Percentiles rank a stretch among this genome's conserved stretches.
phyloP scores from a whole-genome alignment of 2,113 vertebrate species.

The Aspidoscelis tigris region DNA sequence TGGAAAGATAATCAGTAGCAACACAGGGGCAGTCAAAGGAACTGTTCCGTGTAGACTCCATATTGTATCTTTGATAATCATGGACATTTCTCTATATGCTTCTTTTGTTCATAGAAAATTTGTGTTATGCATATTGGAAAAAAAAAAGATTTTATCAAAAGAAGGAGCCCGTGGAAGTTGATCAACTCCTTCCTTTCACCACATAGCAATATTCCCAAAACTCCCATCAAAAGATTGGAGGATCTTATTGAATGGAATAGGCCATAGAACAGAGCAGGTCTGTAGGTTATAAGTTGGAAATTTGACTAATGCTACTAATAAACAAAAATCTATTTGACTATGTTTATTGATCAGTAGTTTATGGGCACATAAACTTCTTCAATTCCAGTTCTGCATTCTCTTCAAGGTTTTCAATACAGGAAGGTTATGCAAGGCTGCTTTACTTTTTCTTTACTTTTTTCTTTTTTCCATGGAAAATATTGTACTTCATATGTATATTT shows the following conservation, averaged over 20 bases:
- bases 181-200: not conserved
- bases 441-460: too few relatives aligned
- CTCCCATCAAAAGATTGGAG: not conserved
- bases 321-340: not conserved
- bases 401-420: too few relatives aligned
- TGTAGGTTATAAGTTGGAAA: not conserved
- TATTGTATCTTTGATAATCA: not conserved
- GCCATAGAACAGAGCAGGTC: not conserved
- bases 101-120: not conserved
- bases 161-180: not conserved
- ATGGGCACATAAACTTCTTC: too few relatives aligned
- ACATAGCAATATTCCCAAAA: not conserved
- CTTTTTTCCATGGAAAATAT: too few relatives aligned
- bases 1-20: constrained; percentile 4
- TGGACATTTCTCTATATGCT: not conserved
- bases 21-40: not conserved
- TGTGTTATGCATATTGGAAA: too few relatives aligned
- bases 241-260: not conserved
- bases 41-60: not conserved
- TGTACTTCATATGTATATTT: too few relatives aligned
- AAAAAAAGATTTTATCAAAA: not conserved
- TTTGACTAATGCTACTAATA: not conserved
- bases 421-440: too few relatives aligned
- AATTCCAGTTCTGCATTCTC: too few relatives aligned
- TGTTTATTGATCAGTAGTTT: not conserved